Evolutionary conservation across 2,113 vertebrate species (phyloP).

Genomic region (Callithrix jacchus): DNA sequence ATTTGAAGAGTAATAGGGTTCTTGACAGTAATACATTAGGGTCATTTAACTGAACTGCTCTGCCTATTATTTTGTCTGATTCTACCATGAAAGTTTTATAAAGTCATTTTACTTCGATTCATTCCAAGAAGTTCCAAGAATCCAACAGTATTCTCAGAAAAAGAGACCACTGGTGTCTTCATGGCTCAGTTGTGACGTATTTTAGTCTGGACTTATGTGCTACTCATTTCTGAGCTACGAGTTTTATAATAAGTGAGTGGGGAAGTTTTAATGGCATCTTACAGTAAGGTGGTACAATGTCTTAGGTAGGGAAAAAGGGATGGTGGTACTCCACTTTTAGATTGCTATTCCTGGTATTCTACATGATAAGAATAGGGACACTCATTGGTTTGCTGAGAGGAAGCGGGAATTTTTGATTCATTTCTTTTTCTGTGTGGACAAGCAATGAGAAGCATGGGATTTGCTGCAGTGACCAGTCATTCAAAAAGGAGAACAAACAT

Average conservation of each 20-base stretch:
- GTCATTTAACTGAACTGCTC: neutral
- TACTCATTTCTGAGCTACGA: neutral
- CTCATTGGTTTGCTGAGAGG: rapidly evolving
- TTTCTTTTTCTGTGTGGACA: conserved; percentile 52
- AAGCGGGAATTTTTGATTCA: neutral
- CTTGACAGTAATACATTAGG: neutral
- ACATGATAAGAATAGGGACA: neutral
- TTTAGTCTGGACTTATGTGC: neutral
- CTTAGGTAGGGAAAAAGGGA: neutral
- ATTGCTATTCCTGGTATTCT: neutral
- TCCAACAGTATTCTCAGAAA: neutral
- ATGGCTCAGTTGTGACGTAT: neutral
- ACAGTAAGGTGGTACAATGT: neutral
- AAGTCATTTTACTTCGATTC: neutral
- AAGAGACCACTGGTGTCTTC: neutral
- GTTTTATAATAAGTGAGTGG: neutral
- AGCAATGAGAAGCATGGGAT: conserved; percentile 52
- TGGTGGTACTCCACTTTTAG: neutral
- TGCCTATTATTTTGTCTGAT: neutral
- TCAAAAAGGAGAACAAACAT: neutral
- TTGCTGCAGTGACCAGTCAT: neutral
- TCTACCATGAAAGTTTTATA: neutral
- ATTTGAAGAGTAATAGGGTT: conserved; percentile 41
- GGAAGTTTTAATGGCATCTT: neutral
- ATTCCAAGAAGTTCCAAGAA: neutral